Evolutionary conservation across 2,888 invertebrate species (phyloP), one percentile per base, ranked within the genome.

Genomic region (Amblyjoppa proteus): DNA sequence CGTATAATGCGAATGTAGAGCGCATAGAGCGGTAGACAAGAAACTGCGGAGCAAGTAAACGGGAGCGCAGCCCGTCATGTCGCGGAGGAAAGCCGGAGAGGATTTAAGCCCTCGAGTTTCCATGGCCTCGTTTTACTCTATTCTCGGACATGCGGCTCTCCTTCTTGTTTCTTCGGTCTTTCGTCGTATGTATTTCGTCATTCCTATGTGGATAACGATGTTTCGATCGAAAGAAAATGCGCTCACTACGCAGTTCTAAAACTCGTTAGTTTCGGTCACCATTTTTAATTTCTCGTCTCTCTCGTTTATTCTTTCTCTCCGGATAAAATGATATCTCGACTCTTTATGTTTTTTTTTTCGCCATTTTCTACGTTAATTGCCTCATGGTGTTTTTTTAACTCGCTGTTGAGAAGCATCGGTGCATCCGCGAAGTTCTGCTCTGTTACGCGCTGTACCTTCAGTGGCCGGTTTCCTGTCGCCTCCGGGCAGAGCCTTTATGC

Each of bases 21-120:
- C 13, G n/a, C 13, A 34, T 51, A 58, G 4, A 3, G 28, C 58
- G 28, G 16, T 13, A 66, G 20, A 38, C 51, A 53, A 38, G 64
- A 49, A 20, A 34, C 20, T 64, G 31, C n/a, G 31, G 53, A 34
- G 20, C 31, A 71, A 84, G 31, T n/a, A 71, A 84, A 80, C 76
- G 80, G 64, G 76, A 66, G 56, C 66, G 45, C 45, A 25, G 28
- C 66, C 51, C 76, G 38, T 66, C 56, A 71, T 76, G 51, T 49
- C 34, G 34, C 20, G 20, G 56, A 68, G 58, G 51, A 28, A 64
- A 73, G 68, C 45, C 58, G 28, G 64, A n/a, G 34, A 16, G 13
- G 69, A 28, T 20, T 20, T 58, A 51, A 41, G 58, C 28, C 9
- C 58, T 58, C 56, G 56, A 28, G 74, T 28, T 38, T 61, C 58